These are phyloP conservation scores for Turritopsis rubra DNA, from an alignment of 30 jellyfish, hydroid and myxozoan genomes.

Conservation along the genomic window DNA sequence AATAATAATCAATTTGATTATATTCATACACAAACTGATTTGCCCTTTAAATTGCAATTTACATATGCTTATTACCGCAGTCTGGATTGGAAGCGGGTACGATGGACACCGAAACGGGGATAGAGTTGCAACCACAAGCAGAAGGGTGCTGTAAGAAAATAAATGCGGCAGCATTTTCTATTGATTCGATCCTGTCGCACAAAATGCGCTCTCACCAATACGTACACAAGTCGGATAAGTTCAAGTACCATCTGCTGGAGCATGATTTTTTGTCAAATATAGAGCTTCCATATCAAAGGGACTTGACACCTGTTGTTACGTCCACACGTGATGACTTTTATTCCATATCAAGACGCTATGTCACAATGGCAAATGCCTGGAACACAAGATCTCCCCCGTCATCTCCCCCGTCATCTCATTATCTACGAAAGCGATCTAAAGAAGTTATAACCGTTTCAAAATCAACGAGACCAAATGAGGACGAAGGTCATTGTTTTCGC, in stretches of 20 bases:
- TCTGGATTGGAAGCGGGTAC: background rate
- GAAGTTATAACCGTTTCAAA: background rate
- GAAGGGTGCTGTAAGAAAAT: background rate
- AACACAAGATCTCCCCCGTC: background rate
- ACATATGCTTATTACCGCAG: background rate
- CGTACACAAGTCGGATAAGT: background rate
- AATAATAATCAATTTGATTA: background rate
- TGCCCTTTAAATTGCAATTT: background rate
- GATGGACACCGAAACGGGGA: background rate
- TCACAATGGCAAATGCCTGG: background rate
- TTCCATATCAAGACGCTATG: background rate
- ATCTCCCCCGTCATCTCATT: background rate
- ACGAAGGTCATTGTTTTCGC: background rate
- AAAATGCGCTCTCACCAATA: background rate
- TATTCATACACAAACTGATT: background rate
- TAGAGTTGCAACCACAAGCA: background rate
- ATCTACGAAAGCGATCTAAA: background rate
- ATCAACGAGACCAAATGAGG: background rate
- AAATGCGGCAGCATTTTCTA: background rate
- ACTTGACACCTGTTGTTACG: background rate
- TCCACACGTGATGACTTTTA: background rate
- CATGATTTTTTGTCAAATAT: background rate
- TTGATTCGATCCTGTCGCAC: background rate
- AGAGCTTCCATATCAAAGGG: background rate
- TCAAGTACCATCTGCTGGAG: background rate